phyloP scores from a whole-genome alignment of 2,797 vertebrate genomes.

The Malurus splendens region DNA sequence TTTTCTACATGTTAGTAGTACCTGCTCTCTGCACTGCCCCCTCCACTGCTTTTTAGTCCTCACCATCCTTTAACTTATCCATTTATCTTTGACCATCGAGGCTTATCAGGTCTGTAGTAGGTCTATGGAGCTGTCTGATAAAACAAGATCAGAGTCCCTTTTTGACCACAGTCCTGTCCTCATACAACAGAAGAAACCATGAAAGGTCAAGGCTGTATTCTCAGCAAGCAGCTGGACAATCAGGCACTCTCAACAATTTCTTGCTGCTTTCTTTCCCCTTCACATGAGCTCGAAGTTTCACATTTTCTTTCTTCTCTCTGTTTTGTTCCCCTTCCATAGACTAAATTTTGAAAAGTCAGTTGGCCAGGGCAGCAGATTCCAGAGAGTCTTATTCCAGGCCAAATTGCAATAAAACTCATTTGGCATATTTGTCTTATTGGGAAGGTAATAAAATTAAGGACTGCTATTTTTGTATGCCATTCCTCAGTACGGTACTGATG shows the following conservation, averaged over 20 bases:
- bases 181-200: neutral
- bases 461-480: constrained; percentile 22
- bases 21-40: neutral
- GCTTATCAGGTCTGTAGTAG: neutral
- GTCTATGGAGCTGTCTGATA: neutral
- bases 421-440: neutral
- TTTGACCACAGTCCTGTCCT: neutral
- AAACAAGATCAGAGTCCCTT: neutral
- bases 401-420: constrained; percentile 50
- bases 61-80: neutral
- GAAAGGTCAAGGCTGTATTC: neutral
- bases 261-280: neutral
- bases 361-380: constrained; percentile 27
- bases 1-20: neutral
- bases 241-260: neutral
- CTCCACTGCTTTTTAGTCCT: neutral
- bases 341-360: neutral
- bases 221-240: neutral
- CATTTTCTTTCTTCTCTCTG: neutral
- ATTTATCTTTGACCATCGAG: neutral
- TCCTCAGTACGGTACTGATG: neutral
- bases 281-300: neutral
- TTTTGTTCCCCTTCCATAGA: neutral
- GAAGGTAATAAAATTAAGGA: constrained; percentile 52
- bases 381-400: constrained; percentile 9